Base-by-base conservation (phyloP, 2,797 vertebrate species). In the Parauchenoglanis punctatus region DNA sequence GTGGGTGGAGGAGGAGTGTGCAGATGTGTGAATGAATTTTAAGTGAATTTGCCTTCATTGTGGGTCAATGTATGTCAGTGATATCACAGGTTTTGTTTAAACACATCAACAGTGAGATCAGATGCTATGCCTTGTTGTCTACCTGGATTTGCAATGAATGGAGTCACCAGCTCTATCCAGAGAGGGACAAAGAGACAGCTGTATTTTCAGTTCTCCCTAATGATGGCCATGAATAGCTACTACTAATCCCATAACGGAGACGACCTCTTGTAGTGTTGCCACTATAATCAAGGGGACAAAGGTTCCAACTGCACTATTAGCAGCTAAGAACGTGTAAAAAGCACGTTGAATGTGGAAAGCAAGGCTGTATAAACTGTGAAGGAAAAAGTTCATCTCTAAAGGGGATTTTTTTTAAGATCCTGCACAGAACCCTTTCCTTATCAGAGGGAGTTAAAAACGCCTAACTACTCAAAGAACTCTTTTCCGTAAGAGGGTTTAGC, bases 201-300 rank as follows among this genome's bases (percentile, higher is more conserved):
- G 84, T 88, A 91, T 86, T 90, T 89, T 87, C 77, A 82, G 72
- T 88, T 83, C 90, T 84, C 84, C 81, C 83, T 78, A 91, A 89
- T 89, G 86, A 92, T 91, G 83, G 63, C 87, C 83, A 86, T 82
- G 88, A 92, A 91, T 87, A 90, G 88, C 85, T 85, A 49, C 84
- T 86, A 77, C 81, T 91, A 88, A 89, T 90, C 87, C 87, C 85
- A 80, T 63, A 87, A 87, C 87, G 86, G 77, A 87, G 87, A 87
- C 59, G 77, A 89, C 87, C 89, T 81, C 81, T 81, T 76, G 86
- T 78, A 63, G 90, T 86, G 83, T 52, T 86, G 89, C 77, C 78
- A 81, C 84, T 82, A 78, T 85, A 82, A 89, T 87, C 87, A 81
- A 86, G 54, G 75, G 77, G 88, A 89, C 84, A 80, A 75, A 58